Percentiles rank a stretch among this genome's conserved stretches.
Evolutionary conservation across 2,113 vertebrate species (phyloP).

Genomic region (Pavo muticus): DNA sequence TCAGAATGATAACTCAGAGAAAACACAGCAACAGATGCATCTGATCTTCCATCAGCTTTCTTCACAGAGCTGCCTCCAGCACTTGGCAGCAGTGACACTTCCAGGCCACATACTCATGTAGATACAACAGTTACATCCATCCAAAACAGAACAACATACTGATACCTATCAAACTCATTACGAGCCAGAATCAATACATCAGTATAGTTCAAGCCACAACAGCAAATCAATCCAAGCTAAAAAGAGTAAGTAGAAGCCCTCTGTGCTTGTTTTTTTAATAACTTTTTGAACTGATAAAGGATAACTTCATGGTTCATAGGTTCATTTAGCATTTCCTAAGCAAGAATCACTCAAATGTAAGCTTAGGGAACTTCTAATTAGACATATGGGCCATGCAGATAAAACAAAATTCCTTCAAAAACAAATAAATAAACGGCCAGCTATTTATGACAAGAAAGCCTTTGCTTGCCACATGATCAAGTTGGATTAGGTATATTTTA

Average conservation of each 20-base stretch:
- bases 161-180: background rate
- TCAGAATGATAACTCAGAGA: background rate
- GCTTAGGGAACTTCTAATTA: background rate
- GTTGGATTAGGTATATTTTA: background rate
- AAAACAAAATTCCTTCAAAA: background rate
- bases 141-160: background rate
- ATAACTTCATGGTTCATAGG: background rate
- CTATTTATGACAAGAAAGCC: background rate
- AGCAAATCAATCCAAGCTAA: background rate
- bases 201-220: background rate
- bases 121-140: background rate
- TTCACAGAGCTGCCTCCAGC: background rate
- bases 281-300: background rate
- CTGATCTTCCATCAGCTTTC: background rate
- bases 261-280: background rate
- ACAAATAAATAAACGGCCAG: background rate
- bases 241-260: background rate
- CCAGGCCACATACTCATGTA: background rate
- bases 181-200: background rate
- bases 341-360: background rate
- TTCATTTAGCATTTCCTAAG: background rate
- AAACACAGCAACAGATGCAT: accelerated
- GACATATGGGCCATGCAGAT: background rate
- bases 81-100: background rate
- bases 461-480: background rate